phyloP scores from a whole-genome alignment of 2,888 invertebrate species.

The Caenorhabditis sp. region DNA sequence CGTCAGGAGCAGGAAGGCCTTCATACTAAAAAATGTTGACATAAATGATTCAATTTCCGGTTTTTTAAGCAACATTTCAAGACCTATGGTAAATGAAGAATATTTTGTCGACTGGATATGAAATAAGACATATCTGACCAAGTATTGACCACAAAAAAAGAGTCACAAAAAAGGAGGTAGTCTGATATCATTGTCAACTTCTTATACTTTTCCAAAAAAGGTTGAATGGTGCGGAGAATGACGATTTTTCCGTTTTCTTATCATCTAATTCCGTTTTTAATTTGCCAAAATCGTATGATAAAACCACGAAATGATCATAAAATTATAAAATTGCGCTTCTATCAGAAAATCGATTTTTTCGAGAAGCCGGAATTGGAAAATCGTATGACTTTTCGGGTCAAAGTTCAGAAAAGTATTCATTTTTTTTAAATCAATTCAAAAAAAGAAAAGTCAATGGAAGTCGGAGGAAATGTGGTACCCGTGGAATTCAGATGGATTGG shows the following conservation, averaged over 20 bases:
- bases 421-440: neutral
- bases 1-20: constrained; percentile 23
- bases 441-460: neutral
- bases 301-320: neutral
- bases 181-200: no score
- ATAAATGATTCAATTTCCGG: no score
- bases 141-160: no score
- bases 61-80: no score
- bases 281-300: neutral
- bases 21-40: constrained; percentile 28
- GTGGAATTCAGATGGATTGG: constrained; percentile 6
- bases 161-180: no score
- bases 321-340: no score
- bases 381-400: constrained; percentile 1
- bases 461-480: constrained; percentile 15
- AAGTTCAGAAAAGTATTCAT: neutral
- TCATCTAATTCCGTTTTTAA: constrained; percentile 27
- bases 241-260: constrained; percentile 22
- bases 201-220: no score
- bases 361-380: neutral
- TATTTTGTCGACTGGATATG: no score
- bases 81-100: no score
- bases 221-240: constrained; percentile 7
- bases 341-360: neutral
- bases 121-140: no score